These are phyloP conservation scores for Rhagonycha fulva DNA, from an alignment of 2,888 invertebrate species.

Conservation along the genomic window DNA sequence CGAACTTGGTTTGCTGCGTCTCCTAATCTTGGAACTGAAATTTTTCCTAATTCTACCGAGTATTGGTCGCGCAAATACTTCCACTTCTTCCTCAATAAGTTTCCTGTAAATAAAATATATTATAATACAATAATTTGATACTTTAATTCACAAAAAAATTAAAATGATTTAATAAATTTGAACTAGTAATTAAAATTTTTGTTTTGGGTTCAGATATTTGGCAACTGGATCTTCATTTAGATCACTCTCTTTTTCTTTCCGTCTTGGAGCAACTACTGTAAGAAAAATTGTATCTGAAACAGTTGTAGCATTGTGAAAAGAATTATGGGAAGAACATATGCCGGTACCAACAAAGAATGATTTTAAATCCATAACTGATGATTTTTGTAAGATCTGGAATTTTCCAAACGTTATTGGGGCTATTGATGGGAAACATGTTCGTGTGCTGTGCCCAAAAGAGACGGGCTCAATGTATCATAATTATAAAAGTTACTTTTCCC, in stretches of 20 bases:
- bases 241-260: no score
- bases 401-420: conserved; percentile 1
- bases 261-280: no score
- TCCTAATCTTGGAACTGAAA: not conserved
- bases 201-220: no score
- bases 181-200: no score
- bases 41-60: not conserved
- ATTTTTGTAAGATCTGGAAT: not conserved
- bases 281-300: not conserved
- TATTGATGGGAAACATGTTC: conserved; percentile 15
- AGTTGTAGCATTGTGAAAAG: conserved; percentile 7
- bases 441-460: not conserved
- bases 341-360: not conserved
- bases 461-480: not conserved
- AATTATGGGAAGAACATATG: conserved; percentile 12
- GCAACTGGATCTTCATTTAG: no score
- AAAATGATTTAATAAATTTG: no score
- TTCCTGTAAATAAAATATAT: no score
- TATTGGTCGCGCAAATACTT: not conserved
- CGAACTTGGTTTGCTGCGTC: not conserved
- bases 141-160: no score
- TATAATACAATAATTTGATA: no score
- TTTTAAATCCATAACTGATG: not conserved
- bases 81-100: no score
- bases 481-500: not conserved